Evolutionary conservation across 2,113 vertebrate genomes (phyloP), one percentile per base, ranked within the genome.

Genomic region (Falco punctatus): DNA sequence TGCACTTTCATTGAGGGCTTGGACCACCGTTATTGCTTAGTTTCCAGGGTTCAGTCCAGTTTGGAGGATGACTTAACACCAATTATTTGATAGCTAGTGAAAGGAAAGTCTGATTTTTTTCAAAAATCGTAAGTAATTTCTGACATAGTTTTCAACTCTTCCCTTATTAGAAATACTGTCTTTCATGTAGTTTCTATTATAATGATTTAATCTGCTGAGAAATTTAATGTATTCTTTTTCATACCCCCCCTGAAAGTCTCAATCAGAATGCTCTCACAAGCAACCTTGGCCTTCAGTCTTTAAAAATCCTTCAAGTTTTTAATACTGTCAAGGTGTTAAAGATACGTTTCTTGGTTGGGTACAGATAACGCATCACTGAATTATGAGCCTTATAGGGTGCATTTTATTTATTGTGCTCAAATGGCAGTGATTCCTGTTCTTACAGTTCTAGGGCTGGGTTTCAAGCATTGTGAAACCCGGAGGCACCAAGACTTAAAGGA

Each of bases 201-300:
- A 89, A 94, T 77, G 13, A 46, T 94, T 97, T 96, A 78, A 94
- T 96, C 83, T 93, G 59, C 57, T 78, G 84, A 93, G 77, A 94
- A 92, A 88, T 30, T 58, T 95, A 94, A 89, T 86, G 51, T 78
- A 84, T 94, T 97, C 90, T 81, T 59, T 96, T 96, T 96, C 84
- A 97, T 94, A 91, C n/a, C 14, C 14, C 57, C n/a, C 44, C 75
- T 88, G 48, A 48, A 85, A 94, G 54, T 21, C 61, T 86, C 79
- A 26, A 48, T 55, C 86, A 89, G 79, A 90, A 91, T 57, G 55
- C 59, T 95, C 78, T 92, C 89, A 73, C 33, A 91, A 94, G 70
- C 61, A 94, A 57, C 33, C 30, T 91, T 71, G 33, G 86, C 72
- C 51, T 59, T 55, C 17, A 51, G 52, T 33, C 48, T 81, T 94